Conservation (phyloP, 1,140 invertebrate genomes). For the Zophobas atratus region DNA sequence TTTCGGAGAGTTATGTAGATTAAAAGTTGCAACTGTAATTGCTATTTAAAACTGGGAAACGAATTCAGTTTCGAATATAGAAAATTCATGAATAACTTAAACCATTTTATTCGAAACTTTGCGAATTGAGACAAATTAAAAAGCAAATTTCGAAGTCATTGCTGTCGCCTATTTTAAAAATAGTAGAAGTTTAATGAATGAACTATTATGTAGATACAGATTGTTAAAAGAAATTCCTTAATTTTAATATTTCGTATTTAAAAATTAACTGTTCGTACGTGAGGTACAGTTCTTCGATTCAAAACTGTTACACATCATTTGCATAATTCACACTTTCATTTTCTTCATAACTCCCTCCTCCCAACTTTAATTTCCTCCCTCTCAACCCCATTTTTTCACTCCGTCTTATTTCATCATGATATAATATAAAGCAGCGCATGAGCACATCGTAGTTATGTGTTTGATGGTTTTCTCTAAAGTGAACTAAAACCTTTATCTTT, state of each 20-base stretch:
- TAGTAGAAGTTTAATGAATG: too few species aligned
- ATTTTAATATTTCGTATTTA: too few species aligned
- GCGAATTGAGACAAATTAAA: slow-evolving; percentile 17
- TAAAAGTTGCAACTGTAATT: slow-evolving; percentile 70
- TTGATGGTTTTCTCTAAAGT: slow-evolving; percentile 56
- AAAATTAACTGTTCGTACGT: too few species aligned
- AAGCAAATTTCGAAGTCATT: not conserved
- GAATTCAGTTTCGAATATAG: slow-evolving; percentile 56
- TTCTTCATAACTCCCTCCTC: not conserved
- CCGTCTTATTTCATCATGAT: slow-evolving; percentile 53
- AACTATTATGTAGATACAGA: too few species aligned
- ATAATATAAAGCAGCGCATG: slow-evolving; percentile 63
- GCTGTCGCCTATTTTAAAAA: too few species aligned
- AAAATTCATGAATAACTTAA: slow-evolving; percentile 54
- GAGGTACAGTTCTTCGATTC: too few species aligned
- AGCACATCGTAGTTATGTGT: slow-evolving; percentile 60
- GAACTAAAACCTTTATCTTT: slow-evolving; percentile 57
- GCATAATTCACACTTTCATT: not conserved
- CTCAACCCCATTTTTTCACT: slow-evolving; percentile 16
- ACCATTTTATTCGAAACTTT: slow-evolving; percentile 25
- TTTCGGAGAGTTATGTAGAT: slow-evolving; percentile 68
- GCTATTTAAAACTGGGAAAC: slow-evolving; percentile 68
- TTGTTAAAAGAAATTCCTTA: too few species aligned
- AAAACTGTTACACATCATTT: not conserved
- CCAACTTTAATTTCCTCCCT: not conserved